Percentiles rank a stretch among this genome's conserved stretches.
Conservation (phyloP, 2,113 vertebrate genomes). For the Dunckerocampus dactyliophorus region DNA sequence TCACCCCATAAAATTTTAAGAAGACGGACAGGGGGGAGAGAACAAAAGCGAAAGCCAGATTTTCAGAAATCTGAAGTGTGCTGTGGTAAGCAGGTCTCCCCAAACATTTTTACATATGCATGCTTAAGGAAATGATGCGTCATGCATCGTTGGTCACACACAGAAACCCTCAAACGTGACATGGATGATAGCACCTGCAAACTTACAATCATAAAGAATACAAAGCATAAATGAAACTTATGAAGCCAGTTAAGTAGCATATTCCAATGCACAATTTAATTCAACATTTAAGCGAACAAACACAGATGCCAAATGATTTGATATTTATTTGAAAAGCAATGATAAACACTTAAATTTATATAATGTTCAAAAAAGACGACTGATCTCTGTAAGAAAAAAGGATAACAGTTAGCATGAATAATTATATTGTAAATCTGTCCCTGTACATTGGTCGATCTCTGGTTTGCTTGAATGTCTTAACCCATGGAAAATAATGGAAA, state of each 20-base stretch:
- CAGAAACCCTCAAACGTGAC: conserved; percentile 24
- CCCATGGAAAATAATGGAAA: too few relatives aligned
- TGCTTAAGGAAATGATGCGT: not conserved
- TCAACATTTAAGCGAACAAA: not conserved
- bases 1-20: conserved; percentile 5
- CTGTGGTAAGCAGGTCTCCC: conserved; percentile 25
- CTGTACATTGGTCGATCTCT: too few relatives aligned
- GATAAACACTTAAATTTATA: too few relatives aligned
- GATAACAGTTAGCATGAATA: too few relatives aligned
- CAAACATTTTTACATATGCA: not conserved
- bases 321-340: too few relatives aligned
- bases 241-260: not conserved
- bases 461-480: too few relatives aligned
- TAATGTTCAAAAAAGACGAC: too few relatives aligned
- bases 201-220: conserved; percentile 37
- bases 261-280: conserved; percentile 21
- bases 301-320: not conserved
- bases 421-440: too few relatives aligned
- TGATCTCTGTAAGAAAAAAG: too few relatives aligned
- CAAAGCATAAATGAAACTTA: conserved; percentile 49
- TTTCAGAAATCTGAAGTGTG: conserved; percentile 19
- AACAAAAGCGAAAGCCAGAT: conserved; percentile 18
- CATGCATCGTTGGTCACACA: not conserved
- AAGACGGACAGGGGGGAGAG: not conserved
- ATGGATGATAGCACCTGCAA: conserved; percentile 35